Conservation (phyloP, 2,888 invertebrate genomes). For the Fabriciana adippe region DNA sequence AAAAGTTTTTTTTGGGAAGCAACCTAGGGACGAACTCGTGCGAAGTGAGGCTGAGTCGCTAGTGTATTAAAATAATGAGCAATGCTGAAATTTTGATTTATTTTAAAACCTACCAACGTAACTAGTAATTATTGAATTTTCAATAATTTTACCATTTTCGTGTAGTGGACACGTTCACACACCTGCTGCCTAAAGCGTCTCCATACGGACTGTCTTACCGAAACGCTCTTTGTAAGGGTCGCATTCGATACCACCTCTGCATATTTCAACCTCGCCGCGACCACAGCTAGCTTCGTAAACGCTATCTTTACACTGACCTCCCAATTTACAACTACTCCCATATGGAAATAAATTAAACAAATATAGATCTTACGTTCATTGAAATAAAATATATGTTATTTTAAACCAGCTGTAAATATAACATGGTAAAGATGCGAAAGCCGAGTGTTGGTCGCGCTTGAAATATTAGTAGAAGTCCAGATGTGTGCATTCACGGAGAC, state of each 20-base stretch:
- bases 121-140: too few relatives aligned
- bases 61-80: too few relatives aligned
- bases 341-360: slow-evolving; percentile 31
- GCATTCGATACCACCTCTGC: slow-evolving; percentile 75
- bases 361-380: slow-evolving; percentile 41
- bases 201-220: slow-evolving; percentile 72
- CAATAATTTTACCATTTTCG: slow-evolving; percentile 35
- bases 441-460: slow-evolving; percentile 69
- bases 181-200: slow-evolving; percentile 61
- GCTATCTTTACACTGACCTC: slow-evolving; percentile 68
- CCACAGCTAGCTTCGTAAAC: slow-evolving; percentile 71
- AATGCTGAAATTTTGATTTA: too few relatives aligned
- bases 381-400: slow-evolving; percentile 32
- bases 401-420: slow-evolving; percentile 28
- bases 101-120: too few relatives aligned
- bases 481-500: slow-evolving; percentile 72
- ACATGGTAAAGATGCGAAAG: slow-evolving; percentile 62
- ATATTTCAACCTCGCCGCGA: slow-evolving; percentile 75
- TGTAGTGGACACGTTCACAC: slow-evolving; percentile 46
- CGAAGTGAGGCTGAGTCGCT: too few relatives aligned
- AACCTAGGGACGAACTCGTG: too few relatives aligned
- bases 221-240: slow-evolving; percentile 67
- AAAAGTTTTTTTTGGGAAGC: too few relatives aligned
- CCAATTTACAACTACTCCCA: slow-evolving; percentile 46
- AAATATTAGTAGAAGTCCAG: slow-evolving; percentile 76